Evolutionary conservation across 2,113 vertebrate genomes (phyloP).

Genomic region (Urocitellus parryii): DNA sequence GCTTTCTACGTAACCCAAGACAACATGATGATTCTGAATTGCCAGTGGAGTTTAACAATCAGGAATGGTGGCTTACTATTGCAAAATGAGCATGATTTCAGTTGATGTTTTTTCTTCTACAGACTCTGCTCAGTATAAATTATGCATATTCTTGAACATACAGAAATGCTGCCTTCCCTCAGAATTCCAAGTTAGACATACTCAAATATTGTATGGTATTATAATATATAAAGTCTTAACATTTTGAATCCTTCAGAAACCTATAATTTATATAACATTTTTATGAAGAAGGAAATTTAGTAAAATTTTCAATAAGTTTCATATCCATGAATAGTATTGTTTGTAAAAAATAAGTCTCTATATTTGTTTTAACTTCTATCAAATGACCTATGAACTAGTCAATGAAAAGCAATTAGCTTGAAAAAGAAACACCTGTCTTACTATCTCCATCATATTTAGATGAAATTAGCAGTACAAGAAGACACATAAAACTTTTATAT

Average conservation of each 20-base stretch:
- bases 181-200: neutral
- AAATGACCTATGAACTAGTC: no score
- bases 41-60: neutral
- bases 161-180: neutral
- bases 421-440: no score
- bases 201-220: neutral
- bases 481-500: neutral
- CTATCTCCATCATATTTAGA: no score
- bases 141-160: neutral
- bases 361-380: no score
- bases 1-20: neutral
- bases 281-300: no score
- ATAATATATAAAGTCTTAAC: neutral
- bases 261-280: neutral
- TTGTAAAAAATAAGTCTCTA: no score
- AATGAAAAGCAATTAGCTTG: no score
- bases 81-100: neutral
- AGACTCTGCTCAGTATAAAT: neutral
- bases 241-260: neutral
- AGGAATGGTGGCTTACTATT: neutral
- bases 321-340: no score
- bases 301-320: no score
- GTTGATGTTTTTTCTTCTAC: accelerated
- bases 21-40: neutral
- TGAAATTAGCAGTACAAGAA: neutral